Evolutionary conservation across 2,888 invertebrate genomes (phyloP).

Genomic region (Melipona bicolor): DNA sequence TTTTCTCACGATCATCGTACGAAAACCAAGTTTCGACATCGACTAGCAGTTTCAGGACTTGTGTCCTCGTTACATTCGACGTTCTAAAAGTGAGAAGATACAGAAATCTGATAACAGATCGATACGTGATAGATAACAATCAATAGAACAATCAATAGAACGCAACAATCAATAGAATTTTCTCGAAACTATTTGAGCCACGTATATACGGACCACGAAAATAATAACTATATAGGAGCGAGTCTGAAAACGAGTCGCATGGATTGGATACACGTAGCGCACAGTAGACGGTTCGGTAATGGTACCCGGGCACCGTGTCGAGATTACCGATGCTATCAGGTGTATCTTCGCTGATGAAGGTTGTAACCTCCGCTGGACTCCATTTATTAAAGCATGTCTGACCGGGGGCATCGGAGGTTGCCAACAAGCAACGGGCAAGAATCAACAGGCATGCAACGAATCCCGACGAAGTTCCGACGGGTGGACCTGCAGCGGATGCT

Average conservation of each 20-base stretch:
- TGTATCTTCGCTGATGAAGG: conserved; percentile 81
- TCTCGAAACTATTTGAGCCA: neutral
- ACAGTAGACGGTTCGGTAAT: conserved; percentile 75
- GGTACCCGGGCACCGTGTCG: conserved; percentile 75
- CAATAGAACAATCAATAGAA: neutral
- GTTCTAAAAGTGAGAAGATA: no score
- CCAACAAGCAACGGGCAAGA: conserved; percentile 45
- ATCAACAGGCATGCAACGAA: conserved; percentile 47
- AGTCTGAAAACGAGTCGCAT: conserved; percentile 44
- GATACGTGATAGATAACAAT: neutral
- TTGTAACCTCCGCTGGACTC: conserved; percentile 79
- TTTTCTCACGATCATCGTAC: no score
- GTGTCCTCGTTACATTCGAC: no score
- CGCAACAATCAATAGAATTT: neutral
- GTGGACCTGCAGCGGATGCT: neutral
- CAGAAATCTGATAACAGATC: no score
- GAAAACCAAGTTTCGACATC: no score
- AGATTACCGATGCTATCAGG: conserved; percentile 80
- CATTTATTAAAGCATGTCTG: conserved; percentile 78
- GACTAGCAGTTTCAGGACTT: no score
- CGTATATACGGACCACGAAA: no score
- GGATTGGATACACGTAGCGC: conserved; percentile 38
- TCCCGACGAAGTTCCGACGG: conserved; percentile 21
- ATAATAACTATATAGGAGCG: neutral
- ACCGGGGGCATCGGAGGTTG: conserved; percentile 51